A percentile compares a stretch with the other conserved stretches of the same genome.
phyloP scores from a whole-genome alignment of 2,888 invertebrate genomes.

The Cartodere bifasciata region DNA sequence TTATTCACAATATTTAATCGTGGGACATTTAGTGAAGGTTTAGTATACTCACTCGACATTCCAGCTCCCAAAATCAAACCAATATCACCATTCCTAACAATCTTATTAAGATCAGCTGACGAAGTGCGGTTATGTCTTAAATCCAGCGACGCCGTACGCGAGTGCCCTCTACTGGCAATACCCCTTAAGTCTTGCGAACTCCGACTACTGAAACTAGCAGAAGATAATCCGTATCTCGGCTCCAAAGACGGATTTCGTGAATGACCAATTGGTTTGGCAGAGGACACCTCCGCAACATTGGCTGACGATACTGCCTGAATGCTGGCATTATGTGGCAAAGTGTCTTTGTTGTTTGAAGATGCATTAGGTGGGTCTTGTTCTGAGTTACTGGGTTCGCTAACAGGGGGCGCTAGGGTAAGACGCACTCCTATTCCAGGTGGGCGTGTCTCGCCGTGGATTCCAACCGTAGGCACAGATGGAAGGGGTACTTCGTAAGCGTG shows the following conservation, averaged over 20 bases:
- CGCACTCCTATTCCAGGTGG: no score
- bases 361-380: no score
- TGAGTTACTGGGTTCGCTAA: no score
- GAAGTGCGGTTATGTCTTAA: conserved; percentile 60
- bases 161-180: conserved; percentile 47
- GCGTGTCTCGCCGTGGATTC: no score
- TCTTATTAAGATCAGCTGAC: conserved; percentile 61
- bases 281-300: conserved; percentile 1
- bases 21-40: conserved; percentile 1
- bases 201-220: conserved; percentile 32
- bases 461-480: no score
- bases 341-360: no score
- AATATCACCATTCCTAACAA: conserved; percentile 57
- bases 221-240: conserved; percentile 43
- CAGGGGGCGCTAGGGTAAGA: no score
- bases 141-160: conserved; percentile 73
- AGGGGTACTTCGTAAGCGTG: no score
- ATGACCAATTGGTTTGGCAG: conserved; percentile 41
- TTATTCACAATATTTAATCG: no score
- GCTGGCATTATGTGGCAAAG: no score
- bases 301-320: no score
- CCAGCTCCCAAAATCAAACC: conserved; percentile 51
- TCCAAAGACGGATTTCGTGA: conserved; percentile 78
- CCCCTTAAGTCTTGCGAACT: conserved; percentile 39
- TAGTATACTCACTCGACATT: conserved; percentile 27